Percentiles rank a stretch among this genome's conserved stretches.
Evolutionary conservation across 92 coral and sea anemone species (phyloP).

Genomic region (Porites evermanni): DNA sequence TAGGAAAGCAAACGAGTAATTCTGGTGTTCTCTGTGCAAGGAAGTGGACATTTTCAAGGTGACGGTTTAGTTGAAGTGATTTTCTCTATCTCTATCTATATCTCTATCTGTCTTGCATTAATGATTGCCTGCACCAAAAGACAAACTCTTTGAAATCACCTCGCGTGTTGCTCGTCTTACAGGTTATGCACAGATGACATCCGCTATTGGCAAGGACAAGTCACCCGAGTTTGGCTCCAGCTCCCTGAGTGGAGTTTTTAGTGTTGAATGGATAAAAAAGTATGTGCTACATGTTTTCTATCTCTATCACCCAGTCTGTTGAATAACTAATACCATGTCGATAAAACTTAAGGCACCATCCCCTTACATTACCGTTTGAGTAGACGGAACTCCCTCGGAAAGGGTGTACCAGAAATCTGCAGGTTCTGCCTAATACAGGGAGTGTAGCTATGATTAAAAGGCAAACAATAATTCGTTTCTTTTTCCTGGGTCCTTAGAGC

Average conservation of each 20-base stretch:
- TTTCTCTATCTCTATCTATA: no score
- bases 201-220: slow-evolving; percentile 95
- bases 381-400: no score
- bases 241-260: slow-evolving; percentile 92
- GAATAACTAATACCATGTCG: no score
- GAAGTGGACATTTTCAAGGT: slow-evolving; percentile 99
- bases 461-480: not conserved
- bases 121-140: not conserved
- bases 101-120: not conserved
- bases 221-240: slow-evolving; percentile 98
- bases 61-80: not conserved
- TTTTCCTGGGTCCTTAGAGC: slow-evolving; percentile 62
- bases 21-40: slow-evolving; percentile 96
- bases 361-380: not conserved
- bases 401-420: no score
- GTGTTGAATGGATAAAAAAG: slow-evolving; percentile 94
- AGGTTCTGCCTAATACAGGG: no score
- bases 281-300: slow-evolving; percentile 18
- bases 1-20: slow-evolving; percentile 95
- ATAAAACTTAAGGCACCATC: no score
- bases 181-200: slow-evolving; percentile 97
- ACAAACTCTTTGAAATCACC: no score
- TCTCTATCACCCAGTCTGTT: no score
- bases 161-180: not conserved
- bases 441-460: no score